phyloP scores from a whole-genome alignment of 2,797 vertebrate genomes.

The Salmo trutta region DNA sequence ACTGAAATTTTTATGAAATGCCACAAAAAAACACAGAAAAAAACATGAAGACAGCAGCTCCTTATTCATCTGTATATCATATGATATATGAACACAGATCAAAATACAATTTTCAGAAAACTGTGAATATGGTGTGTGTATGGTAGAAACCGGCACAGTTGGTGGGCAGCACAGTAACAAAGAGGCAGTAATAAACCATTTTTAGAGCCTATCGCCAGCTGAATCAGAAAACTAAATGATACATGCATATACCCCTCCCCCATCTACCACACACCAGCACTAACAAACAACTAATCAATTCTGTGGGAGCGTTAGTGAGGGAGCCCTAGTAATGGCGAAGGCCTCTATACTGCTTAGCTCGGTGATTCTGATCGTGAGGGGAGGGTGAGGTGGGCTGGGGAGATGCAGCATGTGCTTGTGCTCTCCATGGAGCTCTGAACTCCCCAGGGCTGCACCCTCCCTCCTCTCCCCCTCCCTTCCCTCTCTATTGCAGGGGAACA shows the following conservation, averaged over 20 bases:
- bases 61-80: slow-evolving; percentile 19
- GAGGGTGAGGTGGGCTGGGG: slow-evolving; percentile 39
- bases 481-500: slow-evolving; percentile 60
- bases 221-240: not conserved
- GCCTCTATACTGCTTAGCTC: slow-evolving; percentile 62
- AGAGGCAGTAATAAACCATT: slow-evolving; percentile 6
- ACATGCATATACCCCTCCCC: not conserved
- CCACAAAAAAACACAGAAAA: slow-evolving; percentile 9
- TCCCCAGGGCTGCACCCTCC: slow-evolving; percentile 55
- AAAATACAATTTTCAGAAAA: slow-evolving; percentile 48
- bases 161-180: not conserved
- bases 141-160: not conserved
- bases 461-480: slow-evolving; percentile 44
- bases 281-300: slow-evolving; percentile 44
- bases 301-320: slow-evolving; percentile 33
- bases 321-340: slow-evolving; percentile 51
- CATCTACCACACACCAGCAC: not conserved
- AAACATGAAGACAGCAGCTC: slow-evolving; percentile 39
- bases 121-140: slow-evolving; percentile 28
- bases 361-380: slow-evolving; percentile 40
- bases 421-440: slow-evolving; percentile 49
- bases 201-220: slow-evolving; percentile 21
- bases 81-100: slow-evolving; percentile 30
- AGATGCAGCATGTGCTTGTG: slow-evolving; percentile 47
- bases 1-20: slow-evolving; percentile 60